phyloP scores from a whole-genome alignment of 92 coral and sea anemone genomes.

The Zoanthus solanderi region DNA sequence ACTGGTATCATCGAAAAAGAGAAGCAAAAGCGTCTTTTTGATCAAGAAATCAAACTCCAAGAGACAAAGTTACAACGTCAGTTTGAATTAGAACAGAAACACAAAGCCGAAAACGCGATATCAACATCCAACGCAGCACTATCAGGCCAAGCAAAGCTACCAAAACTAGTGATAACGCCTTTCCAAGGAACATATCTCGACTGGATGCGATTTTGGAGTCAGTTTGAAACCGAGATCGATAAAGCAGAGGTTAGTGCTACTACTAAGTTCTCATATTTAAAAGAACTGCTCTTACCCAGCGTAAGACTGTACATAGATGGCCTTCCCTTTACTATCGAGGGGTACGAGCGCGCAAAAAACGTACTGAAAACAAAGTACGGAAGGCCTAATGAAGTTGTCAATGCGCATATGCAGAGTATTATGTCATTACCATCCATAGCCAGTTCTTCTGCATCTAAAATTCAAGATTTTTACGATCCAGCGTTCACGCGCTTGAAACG shows the following conservation, averaged over 20 bases:
- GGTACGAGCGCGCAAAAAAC: conserved; percentile 55
- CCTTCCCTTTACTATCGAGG: conserved; percentile 51
- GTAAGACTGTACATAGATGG: conserved; percentile 56
- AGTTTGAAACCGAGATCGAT: too few species aligned
- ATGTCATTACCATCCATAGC: not conserved
- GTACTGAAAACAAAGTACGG: conserved; percentile 29
- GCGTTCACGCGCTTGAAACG: not conserved
- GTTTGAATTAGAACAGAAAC: too few species aligned
- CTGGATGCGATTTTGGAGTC: conserved; percentile 19
- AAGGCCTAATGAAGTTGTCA: too few species aligned
- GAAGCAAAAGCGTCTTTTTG: too few species aligned
- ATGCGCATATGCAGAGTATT: not conserved
- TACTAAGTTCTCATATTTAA: conserved; percentile 62
- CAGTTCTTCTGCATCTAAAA: too few species aligned
- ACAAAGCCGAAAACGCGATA: too few species aligned
- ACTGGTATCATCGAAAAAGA: too few species aligned
- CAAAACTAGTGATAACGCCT: conserved; percentile 60
- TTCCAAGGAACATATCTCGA: conserved; percentile 73
- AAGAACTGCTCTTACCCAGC: conserved; percentile 56
- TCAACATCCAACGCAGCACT: too few species aligned
- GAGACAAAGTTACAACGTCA: too few species aligned
- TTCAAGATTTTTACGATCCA: not conserved
- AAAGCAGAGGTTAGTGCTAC: not conserved
- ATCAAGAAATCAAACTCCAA: too few species aligned
- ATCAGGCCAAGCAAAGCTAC: conserved; percentile 45